These are phyloP conservation scores for Aphelinus certus DNA, from an alignment of 1,140 invertebrate genomes.

Conservation along the genomic window DNA sequence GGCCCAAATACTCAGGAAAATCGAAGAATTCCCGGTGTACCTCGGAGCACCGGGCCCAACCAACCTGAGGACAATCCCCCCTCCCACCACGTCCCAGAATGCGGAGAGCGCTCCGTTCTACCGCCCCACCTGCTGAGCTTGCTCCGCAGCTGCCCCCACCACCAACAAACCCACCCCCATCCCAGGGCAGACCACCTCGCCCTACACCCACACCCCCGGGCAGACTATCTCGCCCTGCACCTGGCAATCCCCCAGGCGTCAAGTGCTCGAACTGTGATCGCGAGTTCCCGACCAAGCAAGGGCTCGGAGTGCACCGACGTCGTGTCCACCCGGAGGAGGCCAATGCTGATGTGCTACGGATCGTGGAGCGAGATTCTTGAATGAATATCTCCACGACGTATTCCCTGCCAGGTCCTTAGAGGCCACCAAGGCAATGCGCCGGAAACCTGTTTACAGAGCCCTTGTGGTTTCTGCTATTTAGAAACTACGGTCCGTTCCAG, in stretches of 20 bases:
- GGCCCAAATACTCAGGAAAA: too few relatives aligned
- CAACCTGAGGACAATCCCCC: too few relatives aligned
- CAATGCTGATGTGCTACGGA: constrained; percentile 11
- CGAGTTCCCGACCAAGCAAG: constrained; percentile 7
- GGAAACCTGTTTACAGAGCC: background rate
- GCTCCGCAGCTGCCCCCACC: background rate
- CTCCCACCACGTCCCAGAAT: too few relatives aligned
- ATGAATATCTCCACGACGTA: background rate
- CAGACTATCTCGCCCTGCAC: background rate
- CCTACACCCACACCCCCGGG: background rate
- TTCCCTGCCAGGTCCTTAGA: background rate
- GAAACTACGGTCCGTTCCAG: background rate
- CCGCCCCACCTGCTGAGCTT: too few relatives aligned
- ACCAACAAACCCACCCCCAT: background rate
- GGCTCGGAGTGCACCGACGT: constrained; percentile 23
- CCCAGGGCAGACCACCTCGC: background rate
- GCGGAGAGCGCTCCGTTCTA: too few relatives aligned
- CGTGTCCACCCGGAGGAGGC: background rate
- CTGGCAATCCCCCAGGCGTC: background rate
- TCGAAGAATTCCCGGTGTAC: too few relatives aligned
- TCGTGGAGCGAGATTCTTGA: background rate
- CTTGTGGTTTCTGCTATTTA: background rate
- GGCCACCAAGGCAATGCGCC: constrained; percentile 10
- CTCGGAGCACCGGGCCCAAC: too few relatives aligned
- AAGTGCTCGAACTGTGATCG: constrained; percentile 4